Evolutionary conservation across 2,888 invertebrate genomes (phyloP).

Genomic region (Athalia rosae): DNA sequence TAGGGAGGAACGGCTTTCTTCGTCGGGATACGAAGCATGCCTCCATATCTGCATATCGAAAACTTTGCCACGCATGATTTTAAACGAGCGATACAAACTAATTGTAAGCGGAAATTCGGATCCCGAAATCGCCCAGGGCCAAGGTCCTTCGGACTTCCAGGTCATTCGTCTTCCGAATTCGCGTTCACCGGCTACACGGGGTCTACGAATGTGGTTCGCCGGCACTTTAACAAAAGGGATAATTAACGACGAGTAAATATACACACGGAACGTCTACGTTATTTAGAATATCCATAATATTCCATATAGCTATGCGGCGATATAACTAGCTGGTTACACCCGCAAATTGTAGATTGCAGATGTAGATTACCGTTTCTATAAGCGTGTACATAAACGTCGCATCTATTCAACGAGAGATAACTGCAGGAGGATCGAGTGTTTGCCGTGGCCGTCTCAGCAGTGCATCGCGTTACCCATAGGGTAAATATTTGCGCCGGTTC

Average conservation of each 20-base stretch:
- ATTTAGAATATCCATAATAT: background rate
- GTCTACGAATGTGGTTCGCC: background rate
- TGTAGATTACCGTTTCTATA: slow-evolving; percentile 9
- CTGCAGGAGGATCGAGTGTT: slow-evolving; percentile 1
- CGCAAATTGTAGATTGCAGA: slow-evolving; percentile 24
- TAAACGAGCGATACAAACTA: background rate
- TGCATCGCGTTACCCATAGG: slow-evolving; percentile 6
- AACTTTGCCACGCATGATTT: background rate
- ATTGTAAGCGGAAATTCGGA: background rate
- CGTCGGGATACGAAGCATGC: slow-evolving; percentile 1
- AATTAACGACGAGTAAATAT: slow-evolving; percentile 11
- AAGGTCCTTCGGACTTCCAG: too few species aligned
- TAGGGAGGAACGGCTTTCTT: background rate
- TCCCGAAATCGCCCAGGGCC: background rate
- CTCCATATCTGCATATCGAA: background rate
- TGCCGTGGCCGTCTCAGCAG: background rate
- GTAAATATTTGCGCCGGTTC: slow-evolving; percentile 39
- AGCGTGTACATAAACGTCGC: background rate
- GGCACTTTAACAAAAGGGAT: slow-evolving; percentile 25
- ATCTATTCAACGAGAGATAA: slow-evolving; percentile 17
- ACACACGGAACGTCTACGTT: background rate
- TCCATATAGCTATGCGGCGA: background rate
- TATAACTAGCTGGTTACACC: slow-evolving; percentile 12
- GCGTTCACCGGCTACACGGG: background rate
- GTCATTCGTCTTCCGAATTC: background rate